These are phyloP conservation scores for Julus scandinavius DNA, from an alignment of 2,888 invertebrate species.

Conservation along the genomic window DNA sequence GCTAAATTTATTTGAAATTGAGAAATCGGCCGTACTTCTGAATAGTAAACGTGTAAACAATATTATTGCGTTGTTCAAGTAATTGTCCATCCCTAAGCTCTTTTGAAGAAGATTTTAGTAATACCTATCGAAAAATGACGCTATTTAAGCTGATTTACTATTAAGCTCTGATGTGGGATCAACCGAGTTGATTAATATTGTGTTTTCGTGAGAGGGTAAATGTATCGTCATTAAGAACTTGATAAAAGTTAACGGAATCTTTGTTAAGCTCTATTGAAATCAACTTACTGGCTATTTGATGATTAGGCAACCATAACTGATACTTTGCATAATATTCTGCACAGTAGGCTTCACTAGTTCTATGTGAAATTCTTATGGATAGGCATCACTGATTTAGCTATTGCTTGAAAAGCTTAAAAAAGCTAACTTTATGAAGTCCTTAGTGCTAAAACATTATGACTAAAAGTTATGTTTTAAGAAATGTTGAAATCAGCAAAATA, in stretches of 20 bases:
- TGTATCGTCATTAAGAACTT: background rate
- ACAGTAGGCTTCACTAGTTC: background rate
- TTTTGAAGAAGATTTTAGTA: background rate
- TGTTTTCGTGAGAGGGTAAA: background rate
- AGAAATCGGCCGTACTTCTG: background rate
- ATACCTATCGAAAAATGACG: background rate
- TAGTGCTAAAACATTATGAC: too few species aligned
- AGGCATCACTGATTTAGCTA: background rate
- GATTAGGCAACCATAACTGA: background rate
- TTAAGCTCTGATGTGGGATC: background rate
- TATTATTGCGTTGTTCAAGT: background rate
- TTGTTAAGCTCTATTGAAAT: background rate
- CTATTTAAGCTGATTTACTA: slow-evolving; percentile 1
- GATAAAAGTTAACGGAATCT: background rate
- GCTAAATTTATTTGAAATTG: background rate
- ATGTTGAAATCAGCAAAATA: too few species aligned
- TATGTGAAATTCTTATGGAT: background rate
- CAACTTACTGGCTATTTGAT: background rate
- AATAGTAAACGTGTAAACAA: background rate
- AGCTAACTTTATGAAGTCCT: too few species aligned
- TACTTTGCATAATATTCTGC: background rate
- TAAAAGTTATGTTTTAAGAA: too few species aligned
- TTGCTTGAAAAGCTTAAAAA: background rate
- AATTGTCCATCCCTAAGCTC: background rate
- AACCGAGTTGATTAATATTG: background rate